Percentiles rank a stretch among this genome's conserved stretches.
Evolutionary conservation across 2,888 invertebrate genomes (phyloP).

Genomic region (Eupsilia transversa): DNA sequence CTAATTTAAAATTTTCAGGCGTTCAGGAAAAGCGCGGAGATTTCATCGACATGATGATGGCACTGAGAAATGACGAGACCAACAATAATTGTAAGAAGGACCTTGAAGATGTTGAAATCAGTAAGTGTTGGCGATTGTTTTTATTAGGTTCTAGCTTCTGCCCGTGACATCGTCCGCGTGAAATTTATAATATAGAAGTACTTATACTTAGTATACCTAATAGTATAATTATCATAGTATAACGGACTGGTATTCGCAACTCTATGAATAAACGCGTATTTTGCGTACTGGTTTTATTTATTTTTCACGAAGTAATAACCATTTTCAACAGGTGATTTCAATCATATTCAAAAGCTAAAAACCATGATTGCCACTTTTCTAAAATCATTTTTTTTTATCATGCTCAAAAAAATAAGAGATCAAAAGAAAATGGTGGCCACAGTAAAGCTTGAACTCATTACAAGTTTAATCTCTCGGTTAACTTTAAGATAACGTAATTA

Average conservation of each 20-base stretch:
- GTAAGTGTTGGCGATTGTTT: constrained; percentile 71
- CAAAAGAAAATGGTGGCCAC: constrained; percentile 24
- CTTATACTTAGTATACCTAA: too few species aligned
- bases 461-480: constrained; percentile 58
- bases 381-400: not conserved
- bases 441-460: constrained; percentile 54
- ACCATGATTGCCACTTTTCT: too few species aligned
- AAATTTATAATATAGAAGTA: too few species aligned
- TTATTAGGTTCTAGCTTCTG: not conserved
- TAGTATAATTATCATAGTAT: too few species aligned
- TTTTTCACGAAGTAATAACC: not conserved
- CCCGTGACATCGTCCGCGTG: too few species aligned
- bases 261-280: not conserved
- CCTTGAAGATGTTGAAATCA: constrained; percentile 84
- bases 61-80: constrained; percentile 83
- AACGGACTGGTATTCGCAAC: too few species aligned
- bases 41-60: constrained; percentile 91
- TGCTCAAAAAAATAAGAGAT: not conserved
- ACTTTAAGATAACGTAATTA: constrained; percentile 62
- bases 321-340: not conserved
- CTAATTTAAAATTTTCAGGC: constrained; percentile 70
- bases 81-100: constrained; percentile 79
- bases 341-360: not conserved
- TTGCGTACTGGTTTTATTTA: not conserved
- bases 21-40: constrained; percentile 88